A percentile compares a stretch with the other conserved stretches of the same genome.
Conservation (phyloP, 2,797 vertebrate species). For the Eulemur rubriventer region DNA sequence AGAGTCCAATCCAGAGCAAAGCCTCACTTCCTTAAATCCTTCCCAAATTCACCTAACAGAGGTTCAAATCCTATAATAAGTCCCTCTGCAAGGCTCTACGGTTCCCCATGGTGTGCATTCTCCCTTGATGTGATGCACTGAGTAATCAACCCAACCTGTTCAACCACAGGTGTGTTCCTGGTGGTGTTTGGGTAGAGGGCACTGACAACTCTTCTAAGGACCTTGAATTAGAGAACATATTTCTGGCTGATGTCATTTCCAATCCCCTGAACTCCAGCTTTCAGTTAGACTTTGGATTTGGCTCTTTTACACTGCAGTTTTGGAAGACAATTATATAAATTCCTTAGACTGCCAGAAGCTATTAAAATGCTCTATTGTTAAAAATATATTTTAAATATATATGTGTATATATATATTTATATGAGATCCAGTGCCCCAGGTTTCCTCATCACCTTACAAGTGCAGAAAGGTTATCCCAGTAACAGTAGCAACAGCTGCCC, state of each 20-base stretch:
- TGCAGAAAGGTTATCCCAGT: background rate
- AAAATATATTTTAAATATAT: background rate
- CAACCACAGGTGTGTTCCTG: background rate
- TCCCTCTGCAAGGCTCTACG: background rate
- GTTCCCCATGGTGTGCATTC: background rate
- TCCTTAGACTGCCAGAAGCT: background rate
- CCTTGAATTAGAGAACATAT: background rate
- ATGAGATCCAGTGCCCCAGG: background rate
- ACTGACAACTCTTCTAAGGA: background rate
- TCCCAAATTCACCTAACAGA: background rate
- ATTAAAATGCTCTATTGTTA: conserved; percentile 1
- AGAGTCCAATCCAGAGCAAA: conserved; percentile 24
- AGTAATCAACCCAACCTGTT: background rate
- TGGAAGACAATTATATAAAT: background rate
- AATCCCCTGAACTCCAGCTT: background rate
- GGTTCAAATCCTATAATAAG: background rate
- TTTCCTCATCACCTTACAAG: background rate
- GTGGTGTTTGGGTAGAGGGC: background rate
- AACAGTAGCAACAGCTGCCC: background rate
- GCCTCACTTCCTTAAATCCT: conserved; percentile 24
- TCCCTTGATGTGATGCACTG: background rate
- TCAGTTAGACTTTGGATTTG: conserved; percentile 23
- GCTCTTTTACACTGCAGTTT: background rate
- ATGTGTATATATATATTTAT: background rate
- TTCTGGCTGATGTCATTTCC: background rate